Conservation (phyloP, 2,888 invertebrate species). For the Nephrotoma flavescens region DNA sequence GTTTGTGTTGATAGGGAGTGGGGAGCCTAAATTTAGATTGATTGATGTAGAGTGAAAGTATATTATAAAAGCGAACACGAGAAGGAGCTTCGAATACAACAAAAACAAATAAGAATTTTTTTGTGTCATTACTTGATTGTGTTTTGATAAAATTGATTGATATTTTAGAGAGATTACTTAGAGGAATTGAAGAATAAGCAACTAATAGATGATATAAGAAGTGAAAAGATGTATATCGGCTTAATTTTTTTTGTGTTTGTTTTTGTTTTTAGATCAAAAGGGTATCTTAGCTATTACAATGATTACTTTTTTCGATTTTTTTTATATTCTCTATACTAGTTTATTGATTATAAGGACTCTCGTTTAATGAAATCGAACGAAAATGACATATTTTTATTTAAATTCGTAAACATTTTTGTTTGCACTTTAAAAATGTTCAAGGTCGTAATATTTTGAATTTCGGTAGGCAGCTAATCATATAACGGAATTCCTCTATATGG, state of each 20-base stretch:
- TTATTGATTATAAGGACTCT: not conserved
- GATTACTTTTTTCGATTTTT: not conserved
- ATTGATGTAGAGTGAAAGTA: not conserved
- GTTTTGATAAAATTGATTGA: not conserved
- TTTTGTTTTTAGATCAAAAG: not conserved
- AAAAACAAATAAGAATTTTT: not conserved
- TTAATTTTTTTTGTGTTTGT: not conserved
- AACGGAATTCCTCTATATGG: no score
- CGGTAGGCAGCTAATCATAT: no score
- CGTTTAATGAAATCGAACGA: not conserved
- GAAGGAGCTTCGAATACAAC: not conserved
- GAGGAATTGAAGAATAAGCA: not conserved
- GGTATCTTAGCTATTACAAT: not conserved
- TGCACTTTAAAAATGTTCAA: no score
- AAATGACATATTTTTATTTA: no score
- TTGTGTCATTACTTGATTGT: not conserved
- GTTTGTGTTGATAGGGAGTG: not conserved
- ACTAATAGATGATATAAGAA: not conserved
- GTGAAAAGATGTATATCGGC: not conserved
- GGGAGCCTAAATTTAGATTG: not conserved
- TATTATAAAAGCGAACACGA: not conserved
- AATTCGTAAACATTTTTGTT: no score
- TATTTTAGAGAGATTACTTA: not conserved
- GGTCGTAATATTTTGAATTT: no score
- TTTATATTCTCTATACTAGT: not conserved